Percentiles rank a stretch among this genome's conserved stretches.
Evolutionary conservation across 1,140 invertebrate species (phyloP).

Genomic region (Choristoneura fumiferana): DNA sequence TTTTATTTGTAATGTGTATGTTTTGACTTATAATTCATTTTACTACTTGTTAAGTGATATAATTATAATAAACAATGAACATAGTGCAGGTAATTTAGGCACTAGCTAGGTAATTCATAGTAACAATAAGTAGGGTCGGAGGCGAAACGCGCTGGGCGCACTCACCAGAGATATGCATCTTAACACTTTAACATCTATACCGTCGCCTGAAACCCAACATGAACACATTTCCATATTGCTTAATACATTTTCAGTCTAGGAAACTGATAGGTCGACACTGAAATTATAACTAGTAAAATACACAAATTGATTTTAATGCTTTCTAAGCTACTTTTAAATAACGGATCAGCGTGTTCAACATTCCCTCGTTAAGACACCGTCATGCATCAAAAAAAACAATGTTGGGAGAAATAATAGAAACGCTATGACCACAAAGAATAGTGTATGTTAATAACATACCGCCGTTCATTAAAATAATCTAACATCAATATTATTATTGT

Average conservation of each 20-base stretch:
- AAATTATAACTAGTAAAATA: neutral
- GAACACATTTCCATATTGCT: constrained; percentile 13
- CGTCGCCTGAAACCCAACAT: neutral
- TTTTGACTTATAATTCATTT: constrained; percentile 3
- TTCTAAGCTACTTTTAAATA: constrained; percentile 7
- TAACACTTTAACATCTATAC: neutral
- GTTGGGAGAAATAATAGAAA: neutral
- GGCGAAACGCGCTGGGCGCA: neutral
- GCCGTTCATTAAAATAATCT: constrained; percentile 60
- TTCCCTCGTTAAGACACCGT: neutral
- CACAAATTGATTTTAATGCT: constrained; percentile 1
- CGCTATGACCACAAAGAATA: constrained; percentile 32
- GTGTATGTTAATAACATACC: constrained; percentile 36
- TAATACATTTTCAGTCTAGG: neutral
- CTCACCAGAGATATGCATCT: neutral
- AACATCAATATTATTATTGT: constrained; percentile 65
- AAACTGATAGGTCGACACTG: neutral
- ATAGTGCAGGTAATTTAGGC: neutral
- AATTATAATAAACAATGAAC: neutral
- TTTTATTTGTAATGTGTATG: constrained; percentile 18
- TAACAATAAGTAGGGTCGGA: neutral
- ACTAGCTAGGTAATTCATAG: constrained; percentile 1
- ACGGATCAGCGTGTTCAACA: neutral
- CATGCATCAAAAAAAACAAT: neutral
- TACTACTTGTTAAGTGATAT: neutral